Evolutionary conservation across 2,797 vertebrate species (phyloP).

Genomic region (Sylvilagus floridanus): DNA sequence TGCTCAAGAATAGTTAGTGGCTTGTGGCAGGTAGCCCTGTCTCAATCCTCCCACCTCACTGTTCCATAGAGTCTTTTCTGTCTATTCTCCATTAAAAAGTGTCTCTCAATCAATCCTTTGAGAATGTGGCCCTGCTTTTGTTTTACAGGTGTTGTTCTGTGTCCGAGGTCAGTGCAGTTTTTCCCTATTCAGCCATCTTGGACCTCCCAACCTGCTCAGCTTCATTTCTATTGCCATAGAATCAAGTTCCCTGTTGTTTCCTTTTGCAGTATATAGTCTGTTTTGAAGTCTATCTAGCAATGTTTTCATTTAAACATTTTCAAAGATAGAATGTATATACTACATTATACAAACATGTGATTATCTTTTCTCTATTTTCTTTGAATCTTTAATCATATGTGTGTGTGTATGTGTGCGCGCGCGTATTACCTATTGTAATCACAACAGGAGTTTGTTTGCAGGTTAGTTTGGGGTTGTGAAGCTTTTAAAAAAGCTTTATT

Average conservation of each 20-base stretch:
- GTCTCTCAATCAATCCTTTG: too few relatives aligned
- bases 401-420: too few relatives aligned
- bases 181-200: too few relatives aligned
- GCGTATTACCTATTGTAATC: not conserved
- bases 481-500: not conserved
- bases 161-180: too few relatives aligned
- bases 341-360: not conserved
- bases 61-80: too few relatives aligned
- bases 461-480: not conserved
- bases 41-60: too few relatives aligned
- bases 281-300: not conserved
- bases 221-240: not conserved
- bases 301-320: constrained; percentile 14
- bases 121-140: too few relatives aligned
- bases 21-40: too few relatives aligned
- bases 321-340: not conserved
- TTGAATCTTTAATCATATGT: not conserved
- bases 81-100: too few relatives aligned
- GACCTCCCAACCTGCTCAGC: not conserved
- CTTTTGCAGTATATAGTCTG: not conserved
- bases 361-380: constrained; percentile 16
- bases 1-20: too few relatives aligned
- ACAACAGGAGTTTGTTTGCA: not conserved
- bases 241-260: not conserved
- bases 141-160: too few relatives aligned